Conservation (phyloP, 1,140 invertebrate genomes). For the Papilio polytes region DNA sequence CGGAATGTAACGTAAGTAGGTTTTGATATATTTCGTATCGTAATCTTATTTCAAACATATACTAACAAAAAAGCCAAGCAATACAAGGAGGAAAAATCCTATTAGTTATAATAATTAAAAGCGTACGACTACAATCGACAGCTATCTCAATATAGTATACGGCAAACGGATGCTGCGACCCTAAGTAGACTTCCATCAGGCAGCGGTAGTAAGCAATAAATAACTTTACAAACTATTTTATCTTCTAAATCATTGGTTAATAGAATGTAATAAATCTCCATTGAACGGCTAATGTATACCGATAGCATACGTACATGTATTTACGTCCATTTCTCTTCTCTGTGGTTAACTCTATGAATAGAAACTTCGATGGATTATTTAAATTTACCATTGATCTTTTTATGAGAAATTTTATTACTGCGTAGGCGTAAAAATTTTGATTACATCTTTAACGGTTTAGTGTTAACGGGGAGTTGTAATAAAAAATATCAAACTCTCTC, state of each 20-base stretch:
- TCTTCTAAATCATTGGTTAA: slow-evolving; percentile 37
- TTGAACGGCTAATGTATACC: slow-evolving; percentile 35
- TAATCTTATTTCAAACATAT: too few relatives aligned
- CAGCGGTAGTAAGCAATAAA: slow-evolving; percentile 26
- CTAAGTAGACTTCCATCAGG: slow-evolving; percentile 3
- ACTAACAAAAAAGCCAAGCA: background rate
- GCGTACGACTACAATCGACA: background rate
- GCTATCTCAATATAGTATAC: background rate
- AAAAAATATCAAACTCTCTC: slow-evolving; percentile 16
- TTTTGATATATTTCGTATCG: background rate
- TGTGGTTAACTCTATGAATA: slow-evolving; percentile 39
- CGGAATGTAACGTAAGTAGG: slow-evolving; percentile 72
- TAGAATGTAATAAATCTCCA: slow-evolving; percentile 35
- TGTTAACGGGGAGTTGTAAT: slow-evolving; percentile 24
- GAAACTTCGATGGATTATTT: slow-evolving; percentile 41
- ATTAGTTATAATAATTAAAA: background rate
- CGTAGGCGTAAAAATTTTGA: slow-evolving; percentile 37
- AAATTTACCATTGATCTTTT: slow-evolving; percentile 50
- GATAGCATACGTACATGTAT: slow-evolving; percentile 32
- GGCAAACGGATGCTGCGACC: slow-evolving; percentile 15
- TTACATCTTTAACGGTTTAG: slow-evolving; percentile 5
- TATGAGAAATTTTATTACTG: slow-evolving; percentile 46
- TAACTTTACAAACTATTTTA: slow-evolving; percentile 34
- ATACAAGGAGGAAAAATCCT: background rate
- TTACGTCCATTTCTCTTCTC: slow-evolving; percentile 32